A percentile compares a stretch with the other conserved stretches of the same genome.
Conservation (phyloP, 92 coral and sea anemone species). For the Parazoanthus atlanticus region DNA sequence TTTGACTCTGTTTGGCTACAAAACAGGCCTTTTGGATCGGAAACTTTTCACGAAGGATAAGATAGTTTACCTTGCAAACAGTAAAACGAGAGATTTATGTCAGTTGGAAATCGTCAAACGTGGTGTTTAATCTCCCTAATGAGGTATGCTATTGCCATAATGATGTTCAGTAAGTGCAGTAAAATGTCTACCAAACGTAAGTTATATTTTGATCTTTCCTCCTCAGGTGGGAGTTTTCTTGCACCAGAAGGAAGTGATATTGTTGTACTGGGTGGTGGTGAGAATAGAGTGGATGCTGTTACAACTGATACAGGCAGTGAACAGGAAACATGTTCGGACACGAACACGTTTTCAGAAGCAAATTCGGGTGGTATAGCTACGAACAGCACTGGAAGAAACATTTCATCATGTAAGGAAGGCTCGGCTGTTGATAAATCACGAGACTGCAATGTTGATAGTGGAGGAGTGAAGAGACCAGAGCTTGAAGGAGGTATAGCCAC, state of each 20-base stretch:
- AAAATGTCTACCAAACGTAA: no score
- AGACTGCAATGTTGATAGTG: background rate
- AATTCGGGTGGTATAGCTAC: background rate
- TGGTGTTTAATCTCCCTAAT: no score
- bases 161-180: no score
- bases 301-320: background rate
- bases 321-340: background rate
- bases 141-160: no score
- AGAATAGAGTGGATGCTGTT: background rate
- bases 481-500: background rate
- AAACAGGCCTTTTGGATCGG: no score
- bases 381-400: background rate
- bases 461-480: constrained; percentile 8
- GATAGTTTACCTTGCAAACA: no score
- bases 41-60: no score
- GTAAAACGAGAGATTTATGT: no score
- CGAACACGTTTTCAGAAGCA: background rate
- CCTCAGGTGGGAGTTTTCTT: background rate
- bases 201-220: no score
- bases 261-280: background rate
- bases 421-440: background rate
- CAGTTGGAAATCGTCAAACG: no score
- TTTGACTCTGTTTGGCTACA: no score
- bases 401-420: background rate
- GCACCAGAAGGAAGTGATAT: background rate